A percentile compares a stretch with the other conserved stretches of the same genome.
phyloP scores from a whole-genome alignment of 2,888 invertebrate genomes.

The Abrostola triplasia region DNA sequence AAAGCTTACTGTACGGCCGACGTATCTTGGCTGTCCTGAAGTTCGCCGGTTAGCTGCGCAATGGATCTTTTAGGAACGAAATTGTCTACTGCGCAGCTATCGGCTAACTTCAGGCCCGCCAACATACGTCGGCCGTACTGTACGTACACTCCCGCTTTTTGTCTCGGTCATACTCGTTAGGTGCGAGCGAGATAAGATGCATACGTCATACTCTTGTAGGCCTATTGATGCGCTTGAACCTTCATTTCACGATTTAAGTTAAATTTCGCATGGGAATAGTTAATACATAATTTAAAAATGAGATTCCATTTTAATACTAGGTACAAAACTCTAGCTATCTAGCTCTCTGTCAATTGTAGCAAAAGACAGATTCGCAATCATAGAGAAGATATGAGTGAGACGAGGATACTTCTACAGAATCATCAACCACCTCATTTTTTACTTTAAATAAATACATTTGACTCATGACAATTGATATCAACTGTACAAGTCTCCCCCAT shows the following conservation, averaged over 20 bases:
- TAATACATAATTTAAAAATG: conserved; percentile 48
- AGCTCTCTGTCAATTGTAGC: conserved; percentile 35
- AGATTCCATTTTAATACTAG: conserved; percentile 61
- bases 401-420: conserved; percentile 15
- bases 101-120: too few relatives aligned
- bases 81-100: too few relatives aligned
- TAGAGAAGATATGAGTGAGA: conserved; percentile 30
- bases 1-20: conserved; percentile 62
- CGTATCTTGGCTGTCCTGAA: too few relatives aligned
- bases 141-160: conserved; percentile 53
- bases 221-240: conserved; percentile 45
- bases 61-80: too few relatives aligned
- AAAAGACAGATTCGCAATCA: conserved; percentile 27
- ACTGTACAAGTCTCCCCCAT: conserved; percentile 23
- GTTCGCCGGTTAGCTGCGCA: too few relatives aligned
- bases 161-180: conserved; percentile 51
- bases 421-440: conserved; percentile 29
- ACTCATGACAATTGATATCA: conserved; percentile 17
- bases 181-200: conserved; percentile 52
- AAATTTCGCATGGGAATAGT: conserved; percentile 54
- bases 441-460: conserved; percentile 39
- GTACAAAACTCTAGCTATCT: conserved; percentile 53
- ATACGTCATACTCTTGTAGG: conserved; percentile 45
- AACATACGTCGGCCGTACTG: too few relatives aligned
- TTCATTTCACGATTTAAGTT: conserved; percentile 29